Evolutionary conservation across 1,140 invertebrate species (phyloP).

Genomic region (Atopsyche davidsoni): DNA sequence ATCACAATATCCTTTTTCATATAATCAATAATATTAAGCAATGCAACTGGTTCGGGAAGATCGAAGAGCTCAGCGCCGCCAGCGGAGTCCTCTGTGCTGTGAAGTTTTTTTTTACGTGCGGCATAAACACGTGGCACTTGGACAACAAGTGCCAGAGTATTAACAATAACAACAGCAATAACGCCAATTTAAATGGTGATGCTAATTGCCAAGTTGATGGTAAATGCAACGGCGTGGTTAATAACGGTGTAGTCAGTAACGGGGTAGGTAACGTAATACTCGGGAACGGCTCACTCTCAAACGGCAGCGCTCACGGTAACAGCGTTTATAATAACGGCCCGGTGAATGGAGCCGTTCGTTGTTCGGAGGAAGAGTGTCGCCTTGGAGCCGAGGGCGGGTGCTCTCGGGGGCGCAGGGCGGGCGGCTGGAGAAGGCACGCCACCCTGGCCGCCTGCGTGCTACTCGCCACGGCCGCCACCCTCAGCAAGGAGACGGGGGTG

Average conservation of each 20-base stretch:
- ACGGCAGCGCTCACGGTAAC: slow-evolving; percentile 6
- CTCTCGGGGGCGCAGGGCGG: slow-evolving; percentile 41
- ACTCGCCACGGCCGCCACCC: slow-evolving; percentile 62
- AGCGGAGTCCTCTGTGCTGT: slow-evolving; percentile 23
- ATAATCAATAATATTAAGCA: slow-evolving; percentile 27
- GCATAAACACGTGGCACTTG: slow-evolving; percentile 25
- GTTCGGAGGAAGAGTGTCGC: slow-evolving; percentile 26
- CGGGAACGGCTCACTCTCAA: background rate
- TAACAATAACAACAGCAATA: slow-evolving; percentile 18
- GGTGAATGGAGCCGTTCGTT: slow-evolving; percentile 24
- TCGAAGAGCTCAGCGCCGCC: slow-evolving; percentile 24
- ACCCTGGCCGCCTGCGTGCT: slow-evolving; percentile 54
- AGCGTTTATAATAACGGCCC: slow-evolving; percentile 10
- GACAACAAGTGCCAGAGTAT: slow-evolving; percentile 16
- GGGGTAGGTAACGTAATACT: slow-evolving; percentile 19
- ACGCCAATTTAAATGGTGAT: slow-evolving; percentile 19
- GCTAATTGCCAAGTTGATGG: slow-evolving; percentile 11
- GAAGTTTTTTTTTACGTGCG: slow-evolving; percentile 27
- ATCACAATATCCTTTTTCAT: slow-evolving; percentile 25
- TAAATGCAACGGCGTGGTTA: slow-evolving; percentile 8
- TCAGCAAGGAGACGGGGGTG: slow-evolving; percentile 89
- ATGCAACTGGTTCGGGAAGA: slow-evolving; percentile 27
- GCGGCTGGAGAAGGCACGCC: slow-evolving; percentile 46
- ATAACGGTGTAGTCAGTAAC: slow-evolving; percentile 9
- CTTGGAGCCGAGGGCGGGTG: slow-evolving; percentile 36